Conservation (phyloP, 1,140 invertebrate genomes). For the Aphelenchoides fujianensis region DNA sequence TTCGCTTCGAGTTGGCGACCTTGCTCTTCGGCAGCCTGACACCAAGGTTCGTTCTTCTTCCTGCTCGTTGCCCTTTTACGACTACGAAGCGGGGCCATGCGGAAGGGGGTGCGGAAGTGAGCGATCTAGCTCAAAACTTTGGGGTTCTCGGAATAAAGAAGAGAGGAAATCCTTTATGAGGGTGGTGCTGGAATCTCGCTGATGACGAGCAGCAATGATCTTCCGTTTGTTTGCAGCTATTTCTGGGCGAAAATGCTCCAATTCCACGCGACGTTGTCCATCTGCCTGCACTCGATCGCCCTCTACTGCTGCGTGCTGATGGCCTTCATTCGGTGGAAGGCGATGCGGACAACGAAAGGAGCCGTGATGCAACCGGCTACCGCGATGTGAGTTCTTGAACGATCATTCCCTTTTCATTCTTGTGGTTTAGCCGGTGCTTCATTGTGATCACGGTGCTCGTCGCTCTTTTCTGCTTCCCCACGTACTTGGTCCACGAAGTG, state of each 20-base stretch:
- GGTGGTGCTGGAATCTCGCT: neutral
- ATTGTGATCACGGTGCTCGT: slow-evolving; percentile 32
- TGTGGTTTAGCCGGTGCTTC: too few relatives aligned
- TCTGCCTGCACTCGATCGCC: slow-evolving; percentile 52
- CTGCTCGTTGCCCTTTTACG: too few relatives aligned
- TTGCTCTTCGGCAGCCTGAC: slow-evolving; percentile 20
- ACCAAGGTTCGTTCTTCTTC: neutral
- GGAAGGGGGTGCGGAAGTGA: slow-evolving; percentile 3
- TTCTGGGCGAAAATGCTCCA: slow-evolving; percentile 47
- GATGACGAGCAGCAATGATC: neutral
- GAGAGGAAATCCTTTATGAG: neutral
- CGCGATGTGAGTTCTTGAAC: too few relatives aligned
- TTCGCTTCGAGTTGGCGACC: slow-evolving; percentile 46
- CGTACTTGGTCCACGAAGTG: slow-evolving; percentile 52
- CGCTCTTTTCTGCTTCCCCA: slow-evolving; percentile 42
- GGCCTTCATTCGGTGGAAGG: slow-evolving; percentile 53
- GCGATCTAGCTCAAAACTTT: neutral
- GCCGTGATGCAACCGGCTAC: slow-evolving; percentile 44
- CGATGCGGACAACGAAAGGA: slow-evolving; percentile 51
- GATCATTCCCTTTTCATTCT: slow-evolving; percentile 29
- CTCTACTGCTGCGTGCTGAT: slow-evolving; percentile 47
- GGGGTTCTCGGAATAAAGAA: neutral
- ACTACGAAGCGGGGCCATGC: too few relatives aligned
- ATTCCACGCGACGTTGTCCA: slow-evolving; percentile 48
- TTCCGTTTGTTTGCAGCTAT: slow-evolving; percentile 36